Percentiles rank a stretch among this genome's conserved stretches.
These are phyloP conservation scores for Plagodis dolabraria DNA, from an alignment of 2,888 invertebrate species.

Conservation along the genomic window DNA sequence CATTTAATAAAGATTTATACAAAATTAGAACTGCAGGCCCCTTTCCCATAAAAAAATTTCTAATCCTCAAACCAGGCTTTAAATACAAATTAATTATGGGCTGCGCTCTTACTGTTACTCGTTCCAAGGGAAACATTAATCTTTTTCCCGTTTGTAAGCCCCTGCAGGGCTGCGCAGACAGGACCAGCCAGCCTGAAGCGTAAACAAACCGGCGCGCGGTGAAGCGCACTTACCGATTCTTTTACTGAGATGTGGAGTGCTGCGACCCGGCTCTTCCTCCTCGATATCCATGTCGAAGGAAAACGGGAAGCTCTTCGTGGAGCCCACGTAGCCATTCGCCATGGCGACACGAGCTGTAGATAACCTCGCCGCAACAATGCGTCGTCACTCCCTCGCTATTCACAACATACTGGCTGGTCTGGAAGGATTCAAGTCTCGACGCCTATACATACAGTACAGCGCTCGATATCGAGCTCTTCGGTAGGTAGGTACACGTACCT, in stretches of 20 bases:
- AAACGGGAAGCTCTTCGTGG: conserved; percentile 79
- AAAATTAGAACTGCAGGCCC: background rate
- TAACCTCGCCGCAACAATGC: conserved; percentile 29
- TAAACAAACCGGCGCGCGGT: conserved; percentile 37
- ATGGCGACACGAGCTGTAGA: conserved; percentile 48
- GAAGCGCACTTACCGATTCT: conserved; percentile 64
- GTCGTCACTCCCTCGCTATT: conserved; percentile 25
- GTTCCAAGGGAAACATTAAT: too few relatives aligned
- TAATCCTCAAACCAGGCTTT: too few relatives aligned
- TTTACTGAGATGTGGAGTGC: conserved; percentile 65
- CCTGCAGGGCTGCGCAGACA: conserved; percentile 15
- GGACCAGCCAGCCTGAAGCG: conserved; percentile 1
- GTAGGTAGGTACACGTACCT: conserved; percentile 12
- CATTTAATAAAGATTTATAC: too few relatives aligned
- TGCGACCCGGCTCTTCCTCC: conserved; percentile 62
- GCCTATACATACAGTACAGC: conserved; percentile 16
- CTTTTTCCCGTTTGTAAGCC: too few relatives aligned
- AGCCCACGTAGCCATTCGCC: conserved; percentile 77
- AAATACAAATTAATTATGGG: too few relatives aligned
- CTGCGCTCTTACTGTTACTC: too few relatives aligned
- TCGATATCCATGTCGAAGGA: conserved; percentile 80
- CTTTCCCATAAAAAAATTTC: too few relatives aligned
- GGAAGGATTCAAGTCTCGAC: conserved; percentile 32
- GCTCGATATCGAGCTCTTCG: conserved; percentile 11
- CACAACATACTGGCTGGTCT: conserved; percentile 38